phyloP scores from a whole-genome alignment of 2,113 vertebrate genomes.

The Python bivittatus region DNA sequence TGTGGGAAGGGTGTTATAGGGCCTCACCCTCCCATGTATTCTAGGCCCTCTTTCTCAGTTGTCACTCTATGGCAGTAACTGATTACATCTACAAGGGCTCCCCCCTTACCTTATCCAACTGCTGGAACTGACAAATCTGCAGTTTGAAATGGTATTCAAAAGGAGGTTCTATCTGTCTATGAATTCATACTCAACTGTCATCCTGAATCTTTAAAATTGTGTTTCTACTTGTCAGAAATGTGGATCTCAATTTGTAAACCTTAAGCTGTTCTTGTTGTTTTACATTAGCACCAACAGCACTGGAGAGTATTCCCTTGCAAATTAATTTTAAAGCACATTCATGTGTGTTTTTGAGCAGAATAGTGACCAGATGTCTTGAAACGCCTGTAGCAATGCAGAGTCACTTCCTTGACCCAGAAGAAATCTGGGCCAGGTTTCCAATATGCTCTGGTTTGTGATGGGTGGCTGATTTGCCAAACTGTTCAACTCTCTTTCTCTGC shows the following conservation, averaged over 20 bases:
- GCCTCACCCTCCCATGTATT: neutral
- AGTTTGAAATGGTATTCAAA: neutral
- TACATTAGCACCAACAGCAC: constrained; percentile 29
- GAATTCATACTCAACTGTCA: neutral
- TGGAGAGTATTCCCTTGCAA: constrained; percentile 46
- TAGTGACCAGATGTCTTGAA: constrained; percentile 68
- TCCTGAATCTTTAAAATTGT: neutral
- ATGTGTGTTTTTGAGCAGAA: constrained; percentile 47
- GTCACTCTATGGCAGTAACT: no score
- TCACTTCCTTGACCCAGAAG: constrained; percentile 50
- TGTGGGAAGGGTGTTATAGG: neutral
- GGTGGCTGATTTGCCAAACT: constrained; percentile 63
- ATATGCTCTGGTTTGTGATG: constrained; percentile 66
- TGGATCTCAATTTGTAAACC: rapidly evolving
- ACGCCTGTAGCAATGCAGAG: constrained; percentile 59
- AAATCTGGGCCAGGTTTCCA: constrained; percentile 55
- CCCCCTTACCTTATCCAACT: neutral
- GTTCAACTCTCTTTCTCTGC: constrained; percentile 47
- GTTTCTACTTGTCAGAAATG: neutral
- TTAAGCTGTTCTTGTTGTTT: constrained; percentile 13
- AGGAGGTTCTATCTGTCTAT: neutral
- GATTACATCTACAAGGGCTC: neutral
- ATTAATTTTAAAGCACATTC: constrained; percentile 58
- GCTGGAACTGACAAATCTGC: neutral
- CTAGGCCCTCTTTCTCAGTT: neutral